Evolutionary conservation across 2,113 vertebrate genomes (phyloP).

Genomic region (Pluvialis apricaria): DNA sequence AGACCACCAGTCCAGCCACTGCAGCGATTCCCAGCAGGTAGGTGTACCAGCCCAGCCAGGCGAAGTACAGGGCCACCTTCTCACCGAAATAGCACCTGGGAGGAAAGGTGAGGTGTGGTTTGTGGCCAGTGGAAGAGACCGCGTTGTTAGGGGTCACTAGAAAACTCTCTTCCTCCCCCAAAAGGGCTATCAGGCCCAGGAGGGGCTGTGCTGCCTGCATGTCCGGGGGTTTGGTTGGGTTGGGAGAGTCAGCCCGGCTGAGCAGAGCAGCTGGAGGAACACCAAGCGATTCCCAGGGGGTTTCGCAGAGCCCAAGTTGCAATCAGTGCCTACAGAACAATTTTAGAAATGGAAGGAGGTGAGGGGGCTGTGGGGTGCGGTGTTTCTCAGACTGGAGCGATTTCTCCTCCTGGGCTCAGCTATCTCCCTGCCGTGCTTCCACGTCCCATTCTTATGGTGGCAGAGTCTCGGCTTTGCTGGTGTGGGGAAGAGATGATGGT

Average conservation of each 20-base stretch:
- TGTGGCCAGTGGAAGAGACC: not conserved
- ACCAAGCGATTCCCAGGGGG: no score
- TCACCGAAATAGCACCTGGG: constrained; percentile 89
- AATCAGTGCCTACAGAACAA: not conserved
- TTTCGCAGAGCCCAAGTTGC: not conserved
- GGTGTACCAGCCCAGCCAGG: constrained; percentile 94
- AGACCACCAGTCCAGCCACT: constrained; percentile 66
- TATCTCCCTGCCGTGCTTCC: not conserved
- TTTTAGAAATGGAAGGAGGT: not conserved
- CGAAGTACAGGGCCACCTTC: constrained; percentile 90
- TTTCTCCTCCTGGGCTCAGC: not conserved
- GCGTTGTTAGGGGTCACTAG: not conserved
- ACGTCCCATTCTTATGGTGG: rapidly evolving
- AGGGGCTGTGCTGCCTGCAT: no score
- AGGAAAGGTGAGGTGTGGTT: not conserved
- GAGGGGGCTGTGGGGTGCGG: not conserved
- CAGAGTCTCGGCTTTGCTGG: not conserved
- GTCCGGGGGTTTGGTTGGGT: no score
- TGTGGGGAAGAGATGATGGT: not conserved
- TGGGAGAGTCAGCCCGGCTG: no score
- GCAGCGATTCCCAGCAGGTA: constrained; percentile 81
- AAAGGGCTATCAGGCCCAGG: not conserved
- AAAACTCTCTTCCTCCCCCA: not conserved
- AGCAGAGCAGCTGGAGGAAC: no score
- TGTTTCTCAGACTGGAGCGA: not conserved